Base-by-base conservation (phyloP, 2,113 vertebrate genomes). In the Atlantisia rogersi region DNA sequence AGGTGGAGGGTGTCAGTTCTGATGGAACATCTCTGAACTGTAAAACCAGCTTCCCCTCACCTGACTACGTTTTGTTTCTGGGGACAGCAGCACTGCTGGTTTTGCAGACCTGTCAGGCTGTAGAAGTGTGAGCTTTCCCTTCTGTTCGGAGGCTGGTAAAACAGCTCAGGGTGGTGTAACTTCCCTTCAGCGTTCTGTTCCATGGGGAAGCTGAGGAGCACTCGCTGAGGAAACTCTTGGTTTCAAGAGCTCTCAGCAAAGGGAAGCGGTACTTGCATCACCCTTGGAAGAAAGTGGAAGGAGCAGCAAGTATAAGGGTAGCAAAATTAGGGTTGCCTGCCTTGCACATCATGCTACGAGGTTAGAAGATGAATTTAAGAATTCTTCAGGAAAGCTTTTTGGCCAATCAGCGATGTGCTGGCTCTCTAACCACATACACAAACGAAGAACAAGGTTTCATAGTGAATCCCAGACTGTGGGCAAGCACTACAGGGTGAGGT, bases 391-490 rank as follows among this genome's bases (percentile, higher is more conserved):
- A 35, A 44, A 37, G 46, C 42, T 84, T 55, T 68, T 48, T 68
- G n/a, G 42, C 25, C n/a, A 11, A 25, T 84, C 50, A 40, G 46
- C 9, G 2, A 0, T 3, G 4, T 5, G 29, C 59, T 80, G 75
- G 1, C 7, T 79, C 74, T 52, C 13, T 65, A 2, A 28, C 70
- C 24, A 1, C 39, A 2, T 18, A 31, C 12, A 31, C 28, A 52
- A 37, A 1, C 3, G 2, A 2, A 19, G 9, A 1, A 2, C 9
- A 37, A 29, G 40, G 22, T 12, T 48, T 77, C 32, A 3, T 52
- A 8, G 22, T 53, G 1, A 14, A 2, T 22, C 5, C 0, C 15
- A 12, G 75, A 22, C 12, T 48, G 58, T 52, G 53, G 73, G 10
- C 59, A n/a, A 68, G 77, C 82, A n/a, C 21, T 40, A n/a, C 58